Conservation (phyloP, 2,113 vertebrate genomes). For the Todiramphus saurophagus region DNA sequence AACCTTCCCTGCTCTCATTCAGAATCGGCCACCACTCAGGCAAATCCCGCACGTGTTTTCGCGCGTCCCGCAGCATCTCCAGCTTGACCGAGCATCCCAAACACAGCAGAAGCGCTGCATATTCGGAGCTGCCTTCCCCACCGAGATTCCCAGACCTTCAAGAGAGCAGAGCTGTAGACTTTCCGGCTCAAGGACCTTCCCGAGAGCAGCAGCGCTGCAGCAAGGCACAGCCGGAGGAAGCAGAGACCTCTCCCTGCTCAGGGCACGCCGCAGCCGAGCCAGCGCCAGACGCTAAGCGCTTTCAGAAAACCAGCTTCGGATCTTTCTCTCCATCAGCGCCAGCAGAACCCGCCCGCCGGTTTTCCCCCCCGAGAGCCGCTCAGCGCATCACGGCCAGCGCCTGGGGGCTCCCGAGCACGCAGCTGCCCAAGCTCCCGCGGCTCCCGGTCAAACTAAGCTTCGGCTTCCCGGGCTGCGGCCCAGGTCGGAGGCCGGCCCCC, state of each 20-base stretch:
- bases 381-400: neutral
- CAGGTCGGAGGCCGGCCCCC: neutral
- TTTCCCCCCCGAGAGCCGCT: neutral
- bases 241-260: neutral
- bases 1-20: neutral
- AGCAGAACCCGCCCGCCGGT: neutral
- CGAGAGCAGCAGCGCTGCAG: neutral
- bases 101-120: neutral
- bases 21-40: rapidly evolving
- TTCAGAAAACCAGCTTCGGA: neutral
- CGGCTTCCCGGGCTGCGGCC: neutral
- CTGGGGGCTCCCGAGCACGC: neutral
- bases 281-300: neutral
- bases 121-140: neutral
- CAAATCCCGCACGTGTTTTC: neutral
- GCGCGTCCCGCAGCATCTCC: neutral
- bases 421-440: neutral
- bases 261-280: neutral
- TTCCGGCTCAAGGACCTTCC: neutral
- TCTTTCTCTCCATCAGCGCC: neutral
- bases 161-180: neutral
- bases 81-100: neutral
- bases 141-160: rapidly evolving
- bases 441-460: neutral
- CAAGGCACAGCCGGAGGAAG: neutral